Evolutionary conservation across 2,113 vertebrate genomes (phyloP).

Genomic region (Emydocephalus ijimae): DNA sequence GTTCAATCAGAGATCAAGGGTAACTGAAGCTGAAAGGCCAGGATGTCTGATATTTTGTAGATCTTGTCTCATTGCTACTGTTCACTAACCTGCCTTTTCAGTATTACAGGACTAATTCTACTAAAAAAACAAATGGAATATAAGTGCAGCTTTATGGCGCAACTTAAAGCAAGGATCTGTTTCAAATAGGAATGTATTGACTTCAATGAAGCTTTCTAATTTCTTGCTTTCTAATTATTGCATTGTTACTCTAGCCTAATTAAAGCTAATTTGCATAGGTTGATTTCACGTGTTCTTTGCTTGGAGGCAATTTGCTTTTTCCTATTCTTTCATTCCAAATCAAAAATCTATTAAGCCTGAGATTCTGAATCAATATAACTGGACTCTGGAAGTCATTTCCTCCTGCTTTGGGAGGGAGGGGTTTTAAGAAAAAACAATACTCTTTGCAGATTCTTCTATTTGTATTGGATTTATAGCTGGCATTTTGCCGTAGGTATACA

Average conservation of each 20-base stretch:
- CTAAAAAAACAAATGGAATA: not conserved
- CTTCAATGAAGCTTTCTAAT: not conserved
- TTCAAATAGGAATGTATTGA: not conserved
- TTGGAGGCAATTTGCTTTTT: not conserved
- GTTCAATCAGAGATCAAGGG: not conserved
- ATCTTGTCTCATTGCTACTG: not conserved
- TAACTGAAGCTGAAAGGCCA: not conserved
- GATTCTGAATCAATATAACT: not conserved
- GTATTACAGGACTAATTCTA: not conserved
- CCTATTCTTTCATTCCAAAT: not conserved
- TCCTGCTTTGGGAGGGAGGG: not conserved
- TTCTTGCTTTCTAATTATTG: not conserved
- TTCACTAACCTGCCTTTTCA: not conserved
- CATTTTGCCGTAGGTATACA: constrained; percentile 20
- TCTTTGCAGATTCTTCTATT: not conserved
- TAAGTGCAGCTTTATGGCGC: not conserved
- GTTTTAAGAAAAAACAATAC: not conserved
- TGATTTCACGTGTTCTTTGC: not conserved
- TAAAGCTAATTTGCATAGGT: not conserved
- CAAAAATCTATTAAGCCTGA: not conserved
- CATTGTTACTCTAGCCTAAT: not conserved
- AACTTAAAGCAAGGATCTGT: not conserved
- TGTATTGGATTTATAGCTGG: not conserved
- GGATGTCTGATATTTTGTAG: not conserved
- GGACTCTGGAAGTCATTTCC: not conserved